Conservation (phyloP, 1,140 invertebrate genomes). For the Drosophila ficusphila region DNA sequence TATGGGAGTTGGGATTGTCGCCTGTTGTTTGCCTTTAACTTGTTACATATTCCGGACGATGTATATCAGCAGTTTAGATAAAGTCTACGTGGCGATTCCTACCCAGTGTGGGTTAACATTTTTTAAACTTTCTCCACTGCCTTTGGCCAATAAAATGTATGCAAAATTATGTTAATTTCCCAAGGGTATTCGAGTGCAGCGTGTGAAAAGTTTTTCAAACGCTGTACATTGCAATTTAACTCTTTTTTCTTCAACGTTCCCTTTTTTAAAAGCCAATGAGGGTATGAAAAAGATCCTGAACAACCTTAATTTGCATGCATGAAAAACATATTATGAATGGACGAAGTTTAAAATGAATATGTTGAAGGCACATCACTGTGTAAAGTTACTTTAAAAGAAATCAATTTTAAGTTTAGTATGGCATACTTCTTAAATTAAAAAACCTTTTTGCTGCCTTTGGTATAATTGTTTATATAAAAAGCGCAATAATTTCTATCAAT, state of each 20-base stretch:
- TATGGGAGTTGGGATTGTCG: slow-evolving; percentile 37
- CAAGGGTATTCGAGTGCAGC: slow-evolving; percentile 65
- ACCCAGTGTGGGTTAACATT: slow-evolving; percentile 33
- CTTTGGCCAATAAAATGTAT: slow-evolving; percentile 64
- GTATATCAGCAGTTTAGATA: slow-evolving; percentile 72
- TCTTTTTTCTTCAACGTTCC: neutral
- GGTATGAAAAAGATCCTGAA: neutral
- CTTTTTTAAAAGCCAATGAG: neutral
- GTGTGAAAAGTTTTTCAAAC: slow-evolving; percentile 56
- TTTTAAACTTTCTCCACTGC: slow-evolving; percentile 31
- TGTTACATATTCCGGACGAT: slow-evolving; percentile 78
- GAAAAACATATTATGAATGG: neutral
- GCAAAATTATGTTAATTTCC: slow-evolving; percentile 77
- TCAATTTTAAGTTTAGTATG: too few relatives aligned
- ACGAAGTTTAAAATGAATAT: too few relatives aligned
- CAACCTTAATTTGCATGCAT: neutral
- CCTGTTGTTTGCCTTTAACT: slow-evolving; percentile 69
- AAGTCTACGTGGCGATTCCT: slow-evolving; percentile 46
- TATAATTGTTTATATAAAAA: too few relatives aligned
- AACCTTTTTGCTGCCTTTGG: too few relatives aligned
- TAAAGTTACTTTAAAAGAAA: too few relatives aligned
- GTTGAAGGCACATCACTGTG: too few relatives aligned
- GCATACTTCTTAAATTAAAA: too few relatives aligned
- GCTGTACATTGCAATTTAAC: slow-evolving; percentile 57
- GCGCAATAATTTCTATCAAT: too few relatives aligned